Evolutionary conservation across 2,797 vertebrate genomes (phyloP), one percentile per base, ranked within the genome.

Genomic region (Lateolabrax maculatus): DNA sequence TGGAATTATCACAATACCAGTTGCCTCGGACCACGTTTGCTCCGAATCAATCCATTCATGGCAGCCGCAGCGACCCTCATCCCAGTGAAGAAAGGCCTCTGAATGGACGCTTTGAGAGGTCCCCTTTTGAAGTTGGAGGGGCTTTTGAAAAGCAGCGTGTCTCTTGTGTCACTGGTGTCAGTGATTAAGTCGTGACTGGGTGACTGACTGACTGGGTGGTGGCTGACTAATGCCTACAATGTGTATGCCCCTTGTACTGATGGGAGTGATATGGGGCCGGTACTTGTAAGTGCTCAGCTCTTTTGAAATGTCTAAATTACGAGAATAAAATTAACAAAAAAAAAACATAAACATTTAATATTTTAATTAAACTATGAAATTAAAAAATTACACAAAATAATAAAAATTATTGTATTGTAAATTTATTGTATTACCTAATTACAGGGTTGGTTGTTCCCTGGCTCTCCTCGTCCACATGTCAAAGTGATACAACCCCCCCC

Each of bases 61-160:
- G 78, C 46, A 1, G 72, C 80, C 71, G 10, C 79, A 9, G 51
- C 9, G 34, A 69, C 79, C 84, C 67, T 79, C 68, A 8, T 82
- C 71, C 78, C 49, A 19, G 23, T 86, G 75, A 79, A 75, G 27
- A 19, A 34, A 36, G 27, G 44, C 31, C 41, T 60, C 65, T 94
- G 90, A 94, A 94, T 92, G 87, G 87, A 31, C 29, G 81, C 91
- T 88, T 93, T 94, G 82, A 92, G 80, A 71, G 18, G 27, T 36
- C 44, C 15, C 31, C 62, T 75, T 93, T 92, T 93, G 86, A 93
- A 76, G 91, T 88, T 75, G 23, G 88, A 88, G 75, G 86, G 85
- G 58, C 77, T 79, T 87, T 89, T 84, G 84, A 84, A 63, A 69
- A 80, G 87, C 75, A 51, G 75, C 12, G 74, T 79, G 82, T 83